Base-by-base conservation (phyloP, 2,888 invertebrate genomes). In the Psococerastis gibbosa region DNA sequence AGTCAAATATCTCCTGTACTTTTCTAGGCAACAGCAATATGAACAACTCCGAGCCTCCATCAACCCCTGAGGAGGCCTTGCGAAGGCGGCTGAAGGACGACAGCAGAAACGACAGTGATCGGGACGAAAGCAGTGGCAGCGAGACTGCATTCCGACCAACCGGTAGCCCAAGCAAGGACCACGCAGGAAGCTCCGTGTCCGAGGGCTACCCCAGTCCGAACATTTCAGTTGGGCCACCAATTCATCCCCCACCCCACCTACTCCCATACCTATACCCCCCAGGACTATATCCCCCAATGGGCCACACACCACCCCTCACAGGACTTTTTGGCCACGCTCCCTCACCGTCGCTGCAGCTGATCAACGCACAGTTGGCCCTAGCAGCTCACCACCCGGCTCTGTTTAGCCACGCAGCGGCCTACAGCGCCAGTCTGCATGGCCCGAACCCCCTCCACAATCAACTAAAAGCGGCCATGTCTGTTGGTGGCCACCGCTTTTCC, bases 221-320 rank as follows among this genome's bases (percentile, higher is more conserved):
- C 65, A 89, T 91, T 49, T 88, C 88, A 23, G 81, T 92, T 32
- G 92, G 91, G 42, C 91, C 91, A 32, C 89, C 89, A 35, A 80
- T 89, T 38, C 91, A 91, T 57, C 88, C 89, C 35, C 87, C 88
- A 42, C 77, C 85, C 27, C 80, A 78, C 62, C 69, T 84, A 58
- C 68, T 92, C 58, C 91, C 92, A 52, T 92, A 92, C 68, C 75
- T 94, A 43, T 92, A 91, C 62, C 88, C 88, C 27, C 71, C 68
- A 18, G 85, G 87, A 23, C 67, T 91, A 49, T 91, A 89, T 65
- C 82, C 62, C 8, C 49, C 51, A 82, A n/a, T 38, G 22, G 38
- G 38, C 13, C 38, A 3, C n/a, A 20, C 33, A 54, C 56, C 38
- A 13, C 38, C 38, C 20, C 18, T 38, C 17, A 13, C 20, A 20